Base-by-base conservation (phyloP, 2,113 vertebrate genomes). In the Rhinichthys klamathensis region DNA sequence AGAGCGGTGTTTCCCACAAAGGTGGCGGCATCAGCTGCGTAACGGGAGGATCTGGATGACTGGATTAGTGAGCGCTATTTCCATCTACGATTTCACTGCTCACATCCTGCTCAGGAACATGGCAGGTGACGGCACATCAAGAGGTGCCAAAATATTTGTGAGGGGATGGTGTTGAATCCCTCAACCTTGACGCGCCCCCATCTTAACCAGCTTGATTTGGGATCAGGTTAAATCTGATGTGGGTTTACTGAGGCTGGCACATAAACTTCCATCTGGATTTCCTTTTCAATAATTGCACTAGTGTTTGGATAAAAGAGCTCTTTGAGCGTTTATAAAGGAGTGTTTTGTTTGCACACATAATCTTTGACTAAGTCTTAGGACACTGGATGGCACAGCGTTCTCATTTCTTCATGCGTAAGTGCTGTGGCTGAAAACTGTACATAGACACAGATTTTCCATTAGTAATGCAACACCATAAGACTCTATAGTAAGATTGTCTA, bases 21-120 rank as follows among this genome's bases (percentile, higher is more conserved):
- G 9, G 6, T 82, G 49, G 80, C 5, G 10, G 25, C 60, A 49
- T 27, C 10, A 32, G 46, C 30, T 41, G 67, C 18, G 16, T 60
- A 61, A 73, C 8, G 4, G 51, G 32, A 70, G 54, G 15, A 60
- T 72, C 63, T 70, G 56, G 23, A 81, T 72, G 8, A 65, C 56
- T 79, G 85, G 85, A 84, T 86, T 72, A 84, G 81, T 16, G 49
- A 27, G 56, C 15, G 44, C 81, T 88, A 88, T 88, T 88, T 86
- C 60, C 41, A 79, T 58, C 80, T 87, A 38, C 16, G 30, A 21
- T 35, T 46, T 10, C n/a, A 41, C 72, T 35, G 44, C 54, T 72
- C 46, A 84, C 54, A 41, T 74, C 60, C 77, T 75, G 18, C n/a
- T 21, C 49, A 65, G 58, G 61, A 61, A 76, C 38, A 86, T 56